Conservation (phyloP, 30 jellyfish, hydroid and myxozoan species). For the Aurelia sp. region DNA sequence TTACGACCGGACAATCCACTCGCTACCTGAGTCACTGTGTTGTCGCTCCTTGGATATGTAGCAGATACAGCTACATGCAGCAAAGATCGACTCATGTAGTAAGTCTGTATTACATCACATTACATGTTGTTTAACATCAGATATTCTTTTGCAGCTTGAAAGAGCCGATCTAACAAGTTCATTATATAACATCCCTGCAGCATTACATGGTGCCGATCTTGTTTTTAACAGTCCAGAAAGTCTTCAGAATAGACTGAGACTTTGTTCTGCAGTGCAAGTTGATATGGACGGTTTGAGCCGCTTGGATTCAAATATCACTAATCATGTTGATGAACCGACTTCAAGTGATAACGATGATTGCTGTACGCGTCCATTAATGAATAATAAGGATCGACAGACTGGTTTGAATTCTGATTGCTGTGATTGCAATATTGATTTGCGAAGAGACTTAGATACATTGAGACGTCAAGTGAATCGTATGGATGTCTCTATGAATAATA, state of each 20-base stretch:
- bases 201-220: slow-evolving; percentile 27
- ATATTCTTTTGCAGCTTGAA: slow-evolving; percentile 61
- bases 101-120: too few species aligned
- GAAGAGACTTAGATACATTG: slow-evolving; percentile 56
- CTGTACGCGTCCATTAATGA: background rate
- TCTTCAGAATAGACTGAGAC: slow-evolving; percentile 1
- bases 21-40: too few species aligned
- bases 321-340: background rate
- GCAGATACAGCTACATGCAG: background rate
- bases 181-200: slow-evolving; percentile 27
- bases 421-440: slow-evolving; percentile 63
- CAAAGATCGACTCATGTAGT: too few species aligned
- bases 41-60: too few species aligned
- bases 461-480: slow-evolving; percentile 23
- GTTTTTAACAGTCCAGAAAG: slow-evolving; percentile 75
- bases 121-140: background rate
- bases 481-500: slow-evolving; percentile 37
- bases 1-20: too few species aligned
- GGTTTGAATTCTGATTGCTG: slow-evolving; percentile 53
- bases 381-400: background rate
- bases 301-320: background rate
- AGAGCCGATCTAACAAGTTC: slow-evolving; percentile 72
- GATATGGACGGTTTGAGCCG: slow-evolving; percentile 18
- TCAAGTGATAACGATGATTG: slow-evolving; percentile 6
- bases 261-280: slow-evolving; percentile 19